Evolutionary conservation across 2,797 vertebrate genomes (phyloP).

Genomic region (Amblyopsis hoosieri): DNA sequence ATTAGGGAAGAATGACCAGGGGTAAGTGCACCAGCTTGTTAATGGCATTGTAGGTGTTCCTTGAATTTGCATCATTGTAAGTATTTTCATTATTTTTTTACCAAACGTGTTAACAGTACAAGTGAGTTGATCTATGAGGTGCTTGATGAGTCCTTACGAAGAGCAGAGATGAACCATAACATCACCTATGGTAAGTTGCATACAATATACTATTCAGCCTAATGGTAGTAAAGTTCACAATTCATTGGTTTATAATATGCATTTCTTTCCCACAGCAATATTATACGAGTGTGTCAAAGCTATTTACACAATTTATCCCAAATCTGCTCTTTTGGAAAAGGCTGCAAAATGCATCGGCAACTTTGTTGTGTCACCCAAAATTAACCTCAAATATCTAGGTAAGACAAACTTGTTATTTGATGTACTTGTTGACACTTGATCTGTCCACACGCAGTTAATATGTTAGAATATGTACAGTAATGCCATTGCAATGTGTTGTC

Average conservation of each 20-base stretch:
- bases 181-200: constrained; percentile 90
- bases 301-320: constrained; percentile 93
- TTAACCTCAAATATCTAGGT: constrained; percentile 98
- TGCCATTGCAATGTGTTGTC: constrained; percentile 8
- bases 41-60: rapidly evolving
- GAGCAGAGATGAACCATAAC: constrained; percentile 98
- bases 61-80: neutral
- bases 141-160: constrained; percentile 92
- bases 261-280: constrained; percentile 82
- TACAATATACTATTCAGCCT: neutral
- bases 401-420: constrained; percentile 57
- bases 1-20: constrained; percentile 91
- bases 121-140: constrained; percentile 96
- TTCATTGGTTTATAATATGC: neutral
- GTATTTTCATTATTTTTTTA: neutral
- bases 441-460: neutral
- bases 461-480: neutral
- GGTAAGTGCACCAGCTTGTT: constrained; percentile 65
- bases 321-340: constrained; percentile 92
- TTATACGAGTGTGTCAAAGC: constrained; percentile 96
- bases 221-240: neutral
- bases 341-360: constrained; percentile 96
- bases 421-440: neutral
- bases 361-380: constrained; percentile 95
- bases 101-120: constrained; percentile 72